phyloP scores from a whole-genome alignment of 2,888 invertebrate species.

The Synanthedon tipuliformis region DNA sequence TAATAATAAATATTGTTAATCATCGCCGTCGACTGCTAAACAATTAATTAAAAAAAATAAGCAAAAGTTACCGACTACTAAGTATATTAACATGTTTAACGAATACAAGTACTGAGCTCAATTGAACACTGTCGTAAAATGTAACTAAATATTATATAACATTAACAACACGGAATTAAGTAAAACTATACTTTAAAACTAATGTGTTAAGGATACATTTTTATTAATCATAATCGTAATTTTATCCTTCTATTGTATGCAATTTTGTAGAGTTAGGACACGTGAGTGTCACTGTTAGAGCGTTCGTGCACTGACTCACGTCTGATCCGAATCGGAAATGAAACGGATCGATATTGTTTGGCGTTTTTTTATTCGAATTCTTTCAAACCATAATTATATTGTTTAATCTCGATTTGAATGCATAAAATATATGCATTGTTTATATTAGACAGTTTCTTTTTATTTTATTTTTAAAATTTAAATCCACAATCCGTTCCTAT shows the following conservation, averaged over 20 bases:
- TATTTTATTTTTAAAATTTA: no score
- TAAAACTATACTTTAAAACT: slow-evolving; percentile 44
- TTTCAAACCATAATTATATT: no score
- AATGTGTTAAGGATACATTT: slow-evolving; percentile 58
- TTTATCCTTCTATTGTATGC: slow-evolving; percentile 56
- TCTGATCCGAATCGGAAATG: no score
- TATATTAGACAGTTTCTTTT: no score
- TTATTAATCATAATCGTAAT: slow-evolving; percentile 59
- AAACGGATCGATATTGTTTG: no score
- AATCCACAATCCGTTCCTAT: no score
- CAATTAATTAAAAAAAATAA: background rate
- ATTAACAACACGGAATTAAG: slow-evolving; percentile 30
- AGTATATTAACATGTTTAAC: background rate
- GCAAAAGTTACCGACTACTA: background rate
- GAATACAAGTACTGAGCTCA: background rate
- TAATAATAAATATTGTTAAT: background rate
- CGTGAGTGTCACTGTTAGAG: slow-evolving; percentile 38
- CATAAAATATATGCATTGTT: no score
- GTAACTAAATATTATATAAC: slow-evolving; percentile 7
- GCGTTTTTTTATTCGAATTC: no score
- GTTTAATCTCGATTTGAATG: no score
- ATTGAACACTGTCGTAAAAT: slow-evolving; percentile 11
- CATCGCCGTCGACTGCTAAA: background rate
- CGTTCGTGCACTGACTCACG: no score
- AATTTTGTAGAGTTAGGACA: slow-evolving; percentile 50